phyloP scores from a whole-genome alignment of 2,888 invertebrate species.

The Capitulum mitella region DNA sequence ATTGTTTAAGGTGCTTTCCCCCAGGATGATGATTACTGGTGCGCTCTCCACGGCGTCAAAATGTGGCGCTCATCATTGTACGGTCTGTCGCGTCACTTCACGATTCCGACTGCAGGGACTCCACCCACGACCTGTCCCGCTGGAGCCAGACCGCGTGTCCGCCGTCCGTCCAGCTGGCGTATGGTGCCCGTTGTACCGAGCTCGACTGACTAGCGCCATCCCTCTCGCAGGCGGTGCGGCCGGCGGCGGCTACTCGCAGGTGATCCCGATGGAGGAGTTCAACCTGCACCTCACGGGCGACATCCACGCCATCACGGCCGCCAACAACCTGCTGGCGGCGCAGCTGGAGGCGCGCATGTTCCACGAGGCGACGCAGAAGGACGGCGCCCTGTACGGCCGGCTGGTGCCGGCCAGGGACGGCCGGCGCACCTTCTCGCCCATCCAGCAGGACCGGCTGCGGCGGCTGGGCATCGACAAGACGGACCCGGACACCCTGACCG shows the following conservation, averaged over 20 bases:
- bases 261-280: constrained; percentile 99
- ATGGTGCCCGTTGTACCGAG: no score
- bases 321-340: constrained; percentile 94
- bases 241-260: constrained; percentile 90
- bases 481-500: constrained; percentile 69
- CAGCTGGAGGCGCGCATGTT: constrained; percentile 94
- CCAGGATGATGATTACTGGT: no score
- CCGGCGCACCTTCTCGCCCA: constrained; percentile 69
- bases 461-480: constrained; percentile 73
- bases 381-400: constrained; percentile 73
- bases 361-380: constrained; percentile 89
- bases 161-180: no score
- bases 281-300: constrained; percentile 97
- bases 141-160: not conserved
- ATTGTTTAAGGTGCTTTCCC: no score
- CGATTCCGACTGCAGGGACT: no score
- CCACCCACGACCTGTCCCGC: no score
- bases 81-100: no score
- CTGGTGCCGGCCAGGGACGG: constrained; percentile 80
- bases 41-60: no score
- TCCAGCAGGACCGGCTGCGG: constrained; percentile 52
- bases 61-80: no score
- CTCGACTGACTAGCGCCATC: no score
- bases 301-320: constrained; percentile 96
- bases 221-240: constrained; percentile 83